Conservation (phyloP, 2,797 vertebrate genomes). For the Alectoris magna region DNA sequence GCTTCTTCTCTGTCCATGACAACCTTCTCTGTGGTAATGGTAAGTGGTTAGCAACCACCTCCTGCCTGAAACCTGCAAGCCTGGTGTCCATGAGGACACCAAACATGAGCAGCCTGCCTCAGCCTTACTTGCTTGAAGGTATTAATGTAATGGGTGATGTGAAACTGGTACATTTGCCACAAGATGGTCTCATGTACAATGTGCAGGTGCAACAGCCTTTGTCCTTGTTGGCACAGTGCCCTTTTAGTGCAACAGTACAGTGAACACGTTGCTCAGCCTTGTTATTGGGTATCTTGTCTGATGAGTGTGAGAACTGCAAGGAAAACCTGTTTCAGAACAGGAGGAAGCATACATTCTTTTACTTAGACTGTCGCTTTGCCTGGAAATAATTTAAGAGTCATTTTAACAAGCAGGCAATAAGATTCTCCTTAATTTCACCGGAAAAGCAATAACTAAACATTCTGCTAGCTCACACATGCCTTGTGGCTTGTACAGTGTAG, state of each 20-base stretch:
- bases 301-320: neutral
- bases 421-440: neutral
- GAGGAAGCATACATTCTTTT: neutral
- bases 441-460: neutral
- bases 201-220: neutral
- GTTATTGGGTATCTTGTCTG: neutral
- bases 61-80: neutral
- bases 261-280: neutral
- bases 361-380: neutral
- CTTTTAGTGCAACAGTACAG: neutral
- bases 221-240: rapidly evolving
- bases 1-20: neutral
- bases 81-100: neutral
- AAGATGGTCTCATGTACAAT: neutral
- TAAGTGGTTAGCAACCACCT: neutral
- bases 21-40: neutral
- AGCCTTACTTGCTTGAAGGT: neutral
- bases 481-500: neutral
- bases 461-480: neutral
- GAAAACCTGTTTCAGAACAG: neutral
- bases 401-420: neutral
- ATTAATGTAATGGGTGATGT: neutral
- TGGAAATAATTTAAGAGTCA: neutral
- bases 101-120: neutral
- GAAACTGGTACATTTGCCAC: neutral